phyloP scores from a whole-genome alignment of 2,797 vertebrate genomes.

The Carduelis carduelis region DNA sequence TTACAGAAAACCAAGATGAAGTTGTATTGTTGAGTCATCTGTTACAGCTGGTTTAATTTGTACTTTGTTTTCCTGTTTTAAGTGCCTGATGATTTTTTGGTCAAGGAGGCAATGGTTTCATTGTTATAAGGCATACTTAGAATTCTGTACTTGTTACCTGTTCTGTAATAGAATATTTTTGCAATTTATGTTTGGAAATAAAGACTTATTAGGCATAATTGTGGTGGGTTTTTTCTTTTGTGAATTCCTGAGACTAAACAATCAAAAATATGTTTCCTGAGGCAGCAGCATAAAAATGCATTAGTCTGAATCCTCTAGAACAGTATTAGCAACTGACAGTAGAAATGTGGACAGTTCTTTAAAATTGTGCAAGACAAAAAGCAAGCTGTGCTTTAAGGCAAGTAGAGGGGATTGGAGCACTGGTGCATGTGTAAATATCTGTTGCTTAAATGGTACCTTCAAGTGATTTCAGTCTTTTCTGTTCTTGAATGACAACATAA shows the following conservation, averaged over 20 bases:
- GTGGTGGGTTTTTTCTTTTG: neutral
- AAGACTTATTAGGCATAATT: conserved; percentile 35
- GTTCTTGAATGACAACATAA: neutral
- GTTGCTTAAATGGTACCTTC: neutral
- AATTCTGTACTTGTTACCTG: conserved; percentile 45
- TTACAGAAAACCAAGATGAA: conserved; percentile 22
- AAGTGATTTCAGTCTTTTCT: neutral
- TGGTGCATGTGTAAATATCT: neutral
- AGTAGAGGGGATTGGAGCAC: neutral
- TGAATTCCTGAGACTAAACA: neutral
- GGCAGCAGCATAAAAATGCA: neutral
- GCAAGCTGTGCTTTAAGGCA: neutral
- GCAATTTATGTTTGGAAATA: conserved; percentile 65
- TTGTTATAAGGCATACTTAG: conserved; percentile 11
- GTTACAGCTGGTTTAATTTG: conserved; percentile 11
- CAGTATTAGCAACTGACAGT: neutral
- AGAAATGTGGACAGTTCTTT: neutral
- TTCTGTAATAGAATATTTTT: conserved; percentile 68
- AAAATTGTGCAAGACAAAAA: neutral
- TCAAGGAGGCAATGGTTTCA: conserved; percentile 35
- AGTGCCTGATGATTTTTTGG: conserved; percentile 64
- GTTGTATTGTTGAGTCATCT: conserved; percentile 16
- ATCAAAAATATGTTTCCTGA: neutral
- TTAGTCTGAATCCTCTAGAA: neutral
- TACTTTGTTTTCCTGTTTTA: conserved; percentile 55